A percentile compares a stretch with the other conserved stretches of the same genome.
These are phyloP conservation scores for Osmerus eperlanus DNA, from an alignment of 2,113 vertebrate genomes.

Conservation along the genomic window DNA sequence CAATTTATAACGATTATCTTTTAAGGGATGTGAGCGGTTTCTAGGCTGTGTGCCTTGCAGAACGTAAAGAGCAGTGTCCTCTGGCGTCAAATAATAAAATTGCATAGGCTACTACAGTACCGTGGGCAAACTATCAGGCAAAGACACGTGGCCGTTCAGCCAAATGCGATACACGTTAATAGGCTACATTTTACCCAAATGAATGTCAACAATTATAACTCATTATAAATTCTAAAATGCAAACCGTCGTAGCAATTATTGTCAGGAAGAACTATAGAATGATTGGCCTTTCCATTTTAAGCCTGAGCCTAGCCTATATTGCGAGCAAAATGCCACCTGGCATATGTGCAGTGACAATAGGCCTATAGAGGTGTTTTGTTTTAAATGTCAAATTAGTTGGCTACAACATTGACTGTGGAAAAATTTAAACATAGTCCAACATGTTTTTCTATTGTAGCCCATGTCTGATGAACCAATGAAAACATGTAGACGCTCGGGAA, in stretches of 20 bases:
- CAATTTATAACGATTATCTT: not conserved
- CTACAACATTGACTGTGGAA: slow-evolving; percentile 4
- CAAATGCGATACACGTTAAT: not conserved
- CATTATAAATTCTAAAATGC: too few relatives aligned
- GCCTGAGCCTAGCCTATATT: too few relatives aligned
- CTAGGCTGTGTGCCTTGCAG: slow-evolving; percentile 9
- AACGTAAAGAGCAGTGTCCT: slow-evolving; percentile 67
- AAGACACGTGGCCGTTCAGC: too few relatives aligned
- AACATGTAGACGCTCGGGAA: not conserved
- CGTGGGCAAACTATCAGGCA: too few relatives aligned
- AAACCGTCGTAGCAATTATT: too few relatives aligned
- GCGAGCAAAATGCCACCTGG: too few relatives aligned
- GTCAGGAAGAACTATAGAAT: too few relatives aligned
- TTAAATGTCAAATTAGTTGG: not conserved
- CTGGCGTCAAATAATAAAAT: slow-evolving; percentile 51
- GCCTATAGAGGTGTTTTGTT: not conserved
- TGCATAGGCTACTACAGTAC: slow-evolving; percentile 25
- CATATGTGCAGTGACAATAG: too few relatives aligned
- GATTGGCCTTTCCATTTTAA: too few relatives aligned
- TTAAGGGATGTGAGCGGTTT: not conserved
- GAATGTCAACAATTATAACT: too few relatives aligned
- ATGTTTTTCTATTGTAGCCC: slow-evolving; percentile 1
- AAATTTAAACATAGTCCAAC: too few relatives aligned
- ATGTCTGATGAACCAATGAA: slow-evolving; percentile 69
- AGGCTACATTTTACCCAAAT: slow-evolving; percentile 1